These are phyloP conservation scores for Oryzias curvinotus DNA, from an alignment of 2,113 vertebrate species.

Conservation along the genomic window DNA sequence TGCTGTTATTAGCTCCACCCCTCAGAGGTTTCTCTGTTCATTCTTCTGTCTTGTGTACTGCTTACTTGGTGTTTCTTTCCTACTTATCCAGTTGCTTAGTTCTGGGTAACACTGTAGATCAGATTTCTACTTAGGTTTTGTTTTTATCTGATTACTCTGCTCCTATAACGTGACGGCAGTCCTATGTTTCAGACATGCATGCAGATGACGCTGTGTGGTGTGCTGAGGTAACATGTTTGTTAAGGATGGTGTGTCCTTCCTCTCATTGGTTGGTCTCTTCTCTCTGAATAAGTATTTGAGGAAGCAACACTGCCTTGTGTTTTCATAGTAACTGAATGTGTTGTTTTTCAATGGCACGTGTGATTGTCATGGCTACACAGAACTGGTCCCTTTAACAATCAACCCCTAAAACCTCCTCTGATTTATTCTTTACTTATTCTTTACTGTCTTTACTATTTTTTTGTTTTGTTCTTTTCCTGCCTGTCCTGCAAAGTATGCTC, in stretches of 20 bases:
- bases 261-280: constrained; percentile 12
- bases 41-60: neutral
- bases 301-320: constrained; percentile 53
- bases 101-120: constrained; percentile 10
- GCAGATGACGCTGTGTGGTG: neutral
- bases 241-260: constrained; percentile 4
- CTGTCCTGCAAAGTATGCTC: no score
- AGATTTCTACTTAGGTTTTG: constrained; percentile 8
- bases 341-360: constrained; percentile 56
- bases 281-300: constrained; percentile 45
- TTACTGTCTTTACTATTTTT: no score
- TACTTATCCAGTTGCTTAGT: constrained; percentile 25
- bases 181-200: constrained; percentile 54
- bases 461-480: neutral
- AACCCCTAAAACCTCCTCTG: neutral
- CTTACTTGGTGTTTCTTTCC: constrained; percentile 8
- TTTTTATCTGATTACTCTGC: constrained; percentile 5
- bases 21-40: neutral
- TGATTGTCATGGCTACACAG: constrained; percentile 66
- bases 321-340: constrained; percentile 47
- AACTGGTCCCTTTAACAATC: constrained; percentile 1
- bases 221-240: no score
- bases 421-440: neutral
- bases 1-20: neutral
- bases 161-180: constrained; percentile 1